phyloP scores from a whole-genome alignment of 2,888 invertebrate species.

The Eugnorisma glareosa region DNA sequence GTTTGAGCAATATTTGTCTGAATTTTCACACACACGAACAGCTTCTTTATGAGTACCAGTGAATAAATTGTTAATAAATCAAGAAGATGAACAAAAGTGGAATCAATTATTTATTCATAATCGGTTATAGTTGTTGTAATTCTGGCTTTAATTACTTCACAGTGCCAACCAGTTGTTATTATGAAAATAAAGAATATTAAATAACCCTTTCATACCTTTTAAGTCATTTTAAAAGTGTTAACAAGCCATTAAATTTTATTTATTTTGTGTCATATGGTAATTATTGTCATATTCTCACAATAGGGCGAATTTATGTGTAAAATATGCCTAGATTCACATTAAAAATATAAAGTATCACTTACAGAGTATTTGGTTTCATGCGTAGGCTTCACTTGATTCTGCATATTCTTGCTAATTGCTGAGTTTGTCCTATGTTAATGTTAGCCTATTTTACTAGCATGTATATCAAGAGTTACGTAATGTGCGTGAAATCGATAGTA shows the following conservation, averaged over 20 bases:
- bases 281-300: constrained; percentile 42
- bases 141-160: constrained; percentile 42
- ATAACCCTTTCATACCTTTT: constrained; percentile 39
- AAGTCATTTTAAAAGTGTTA: constrained; percentile 51
- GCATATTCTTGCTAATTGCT: constrained; percentile 54
- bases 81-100: not conserved
- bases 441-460: constrained; percentile 10
- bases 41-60: not conserved
- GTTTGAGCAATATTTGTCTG: not conserved
- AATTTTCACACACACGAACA: not conserved
- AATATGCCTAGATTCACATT: constrained; percentile 39
- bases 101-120: constrained; percentile 34
- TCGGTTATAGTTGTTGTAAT: constrained; percentile 13
- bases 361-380: constrained; percentile 49
- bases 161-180: constrained; percentile 27
- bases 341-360: constrained; percentile 43
- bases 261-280: constrained; percentile 48
- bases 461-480: not conserved
- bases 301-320: constrained; percentile 39
- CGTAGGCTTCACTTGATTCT: constrained; percentile 61
- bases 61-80: constrained; percentile 11
- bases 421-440: constrained; percentile 35
- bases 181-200: constrained; percentile 26
- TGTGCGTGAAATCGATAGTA: not conserved
- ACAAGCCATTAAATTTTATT: constrained; percentile 44